phyloP scores from a whole-genome alignment of 2,888 invertebrate genomes.

The Dastarcus helophoroides region DNA sequence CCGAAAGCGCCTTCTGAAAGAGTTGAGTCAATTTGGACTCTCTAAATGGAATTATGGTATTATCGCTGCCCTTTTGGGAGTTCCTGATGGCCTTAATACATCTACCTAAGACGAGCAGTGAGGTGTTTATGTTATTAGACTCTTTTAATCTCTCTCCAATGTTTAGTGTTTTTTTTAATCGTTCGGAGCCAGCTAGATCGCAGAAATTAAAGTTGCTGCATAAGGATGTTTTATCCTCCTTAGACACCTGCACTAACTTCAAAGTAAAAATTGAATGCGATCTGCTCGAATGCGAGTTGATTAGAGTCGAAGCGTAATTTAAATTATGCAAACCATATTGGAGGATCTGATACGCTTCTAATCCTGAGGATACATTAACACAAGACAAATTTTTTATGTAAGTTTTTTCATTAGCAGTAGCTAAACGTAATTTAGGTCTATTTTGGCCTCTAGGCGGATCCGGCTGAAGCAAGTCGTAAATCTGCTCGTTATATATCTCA shows the following conservation, averaged over 20 bases:
- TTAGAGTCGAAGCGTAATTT: constrained; percentile 61
- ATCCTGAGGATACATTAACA: constrained; percentile 41
- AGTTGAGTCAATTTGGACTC: constrained; percentile 84
- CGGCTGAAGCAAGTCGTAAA: constrained; percentile 68
- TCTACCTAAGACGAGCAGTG: constrained; percentile 73
- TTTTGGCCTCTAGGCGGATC: constrained; percentile 29
- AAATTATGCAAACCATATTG: constrained; percentile 66
- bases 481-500: constrained; percentile 83
- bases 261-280: constrained; percentile 85
- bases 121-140: constrained; percentile 81
- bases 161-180: constrained; percentile 62
- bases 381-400: constrained; percentile 44
- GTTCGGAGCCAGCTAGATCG: constrained; percentile 86
- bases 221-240: constrained; percentile 21
- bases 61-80: constrained; percentile 24
- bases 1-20: constrained; percentile 66
- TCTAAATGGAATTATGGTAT: constrained; percentile 49
- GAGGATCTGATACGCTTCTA: constrained; percentile 71
- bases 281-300: constrained; percentile 74
- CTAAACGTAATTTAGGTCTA: constrained; percentile 46
- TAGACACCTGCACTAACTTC: constrained; percentile 59
- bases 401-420: constrained; percentile 42
- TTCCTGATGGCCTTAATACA: constrained; percentile 65
- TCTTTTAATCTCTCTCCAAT: constrained; percentile 65
- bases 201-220: constrained; percentile 59